Evolutionary conservation across 2,113 vertebrate genomes (phyloP).

Genomic region (Phylloscopus trochilus): DNA sequence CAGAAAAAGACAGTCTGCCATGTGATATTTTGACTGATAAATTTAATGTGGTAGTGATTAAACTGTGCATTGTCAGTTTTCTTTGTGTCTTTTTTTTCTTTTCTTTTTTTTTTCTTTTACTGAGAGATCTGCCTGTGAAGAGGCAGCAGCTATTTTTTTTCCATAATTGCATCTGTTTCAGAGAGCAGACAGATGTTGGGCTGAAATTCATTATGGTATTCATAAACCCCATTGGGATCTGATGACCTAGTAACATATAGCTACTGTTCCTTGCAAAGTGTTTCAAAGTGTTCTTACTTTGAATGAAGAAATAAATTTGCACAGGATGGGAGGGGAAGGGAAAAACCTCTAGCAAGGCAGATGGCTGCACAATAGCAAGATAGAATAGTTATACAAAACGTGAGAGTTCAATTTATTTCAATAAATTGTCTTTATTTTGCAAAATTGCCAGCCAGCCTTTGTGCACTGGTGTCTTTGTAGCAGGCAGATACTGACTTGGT

Average conservation of each 20-base stretch:
- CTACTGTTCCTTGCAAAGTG: conserved; percentile 4
- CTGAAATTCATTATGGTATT: conserved; percentile 58
- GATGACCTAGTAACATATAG: conserved; percentile 56
- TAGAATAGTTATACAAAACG: background rate
- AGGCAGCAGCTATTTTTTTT: conserved; percentile 33
- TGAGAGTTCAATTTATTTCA: background rate
- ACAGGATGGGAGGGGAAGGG: background rate
- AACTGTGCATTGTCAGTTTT: background rate
- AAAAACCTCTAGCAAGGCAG: background rate
- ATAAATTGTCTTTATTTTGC: background rate
- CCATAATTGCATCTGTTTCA: conserved; percentile 50
- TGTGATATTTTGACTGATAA: conserved; percentile 28
- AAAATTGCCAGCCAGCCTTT: background rate
- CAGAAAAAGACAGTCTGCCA: background rate
- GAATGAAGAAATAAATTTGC: conserved; percentile 16
- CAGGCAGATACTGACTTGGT: background rate
- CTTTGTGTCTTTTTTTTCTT: background rate
- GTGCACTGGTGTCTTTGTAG: background rate
- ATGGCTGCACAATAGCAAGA: background rate
- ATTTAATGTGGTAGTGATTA: background rate
- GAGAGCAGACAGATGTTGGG: conserved; percentile 55
- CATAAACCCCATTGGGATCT: conserved; percentile 27
- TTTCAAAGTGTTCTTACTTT: background rate
- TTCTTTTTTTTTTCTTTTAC: background rate
- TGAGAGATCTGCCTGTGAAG: conserved; percentile 6